Conservation (phyloP, 2,888 invertebrate genomes). For the Theretra japonica region DNA sequence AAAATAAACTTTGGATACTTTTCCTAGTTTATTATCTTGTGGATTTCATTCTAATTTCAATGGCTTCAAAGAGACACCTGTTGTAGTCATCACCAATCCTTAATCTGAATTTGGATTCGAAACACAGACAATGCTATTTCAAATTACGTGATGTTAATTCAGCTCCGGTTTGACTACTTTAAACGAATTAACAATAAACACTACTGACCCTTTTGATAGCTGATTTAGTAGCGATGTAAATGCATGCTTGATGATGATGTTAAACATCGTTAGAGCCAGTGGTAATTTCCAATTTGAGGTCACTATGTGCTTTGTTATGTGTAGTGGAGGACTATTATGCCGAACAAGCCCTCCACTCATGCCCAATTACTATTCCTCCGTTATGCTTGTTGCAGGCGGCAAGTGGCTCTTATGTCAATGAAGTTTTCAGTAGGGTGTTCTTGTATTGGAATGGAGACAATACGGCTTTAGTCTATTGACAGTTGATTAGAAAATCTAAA, state of each 20-base stretch:
- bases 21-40: too few species aligned
- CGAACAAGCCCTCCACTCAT: slow-evolving; percentile 14
- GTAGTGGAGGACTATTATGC: slow-evolving; percentile 2
- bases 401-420: not conserved
- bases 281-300: slow-evolving; percentile 6
- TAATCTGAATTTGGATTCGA: too few species aligned
- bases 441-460: not conserved
- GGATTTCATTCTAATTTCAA: too few species aligned
- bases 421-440: not conserved
- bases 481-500: too few species aligned
- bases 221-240: not conserved
- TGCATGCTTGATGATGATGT: slow-evolving; percentile 6
- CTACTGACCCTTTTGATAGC: not conserved
- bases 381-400: not conserved
- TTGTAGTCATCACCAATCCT: too few species aligned
- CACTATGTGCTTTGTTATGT: slow-evolving; percentile 6
- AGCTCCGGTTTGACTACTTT: too few species aligned
- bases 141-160: too few species aligned
- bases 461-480: too few species aligned
- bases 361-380: slow-evolving; percentile 18
- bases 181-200: too few species aligned
- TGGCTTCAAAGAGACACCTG: too few species aligned
- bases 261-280: not conserved
- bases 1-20: too few species aligned
- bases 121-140: too few species aligned